Conservation (phyloP, 2,888 invertebrate genomes). For the Aphelenchoides bicaudatus region DNA sequence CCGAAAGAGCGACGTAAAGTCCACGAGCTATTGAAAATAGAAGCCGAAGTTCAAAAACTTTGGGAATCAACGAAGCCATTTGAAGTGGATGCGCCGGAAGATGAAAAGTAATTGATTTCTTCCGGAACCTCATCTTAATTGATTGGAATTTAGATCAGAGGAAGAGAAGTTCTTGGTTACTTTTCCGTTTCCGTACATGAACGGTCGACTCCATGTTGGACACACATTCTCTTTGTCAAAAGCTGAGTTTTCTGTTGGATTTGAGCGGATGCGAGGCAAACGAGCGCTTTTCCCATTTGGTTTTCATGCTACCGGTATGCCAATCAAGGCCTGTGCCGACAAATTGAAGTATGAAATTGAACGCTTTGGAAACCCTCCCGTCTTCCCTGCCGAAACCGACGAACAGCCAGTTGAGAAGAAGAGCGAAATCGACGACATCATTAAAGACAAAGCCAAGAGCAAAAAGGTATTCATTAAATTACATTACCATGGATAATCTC, state of each 20-base stretch:
- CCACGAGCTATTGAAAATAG: slow-evolving; percentile 83
- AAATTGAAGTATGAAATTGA: slow-evolving; percentile 90
- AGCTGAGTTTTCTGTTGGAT: slow-evolving; percentile 92
- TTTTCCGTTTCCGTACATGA: slow-evolving; percentile 74
- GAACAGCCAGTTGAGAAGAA: slow-evolving; percentile 63
- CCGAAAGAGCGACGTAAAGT: slow-evolving; percentile 93
- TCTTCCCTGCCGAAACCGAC: slow-evolving; percentile 59
- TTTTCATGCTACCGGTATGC: slow-evolving; percentile 99
- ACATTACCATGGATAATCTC: neutral
- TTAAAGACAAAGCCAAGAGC: slow-evolving; percentile 83
- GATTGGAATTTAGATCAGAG: slow-evolving; percentile 6
- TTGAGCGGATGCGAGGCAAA: slow-evolving; percentile 85
- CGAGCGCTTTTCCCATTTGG: slow-evolving; percentile 91
- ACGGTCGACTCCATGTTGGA: slow-evolving; percentile 92
- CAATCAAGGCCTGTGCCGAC: slow-evolving; percentile 91
- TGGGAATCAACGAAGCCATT: slow-evolving; percentile 80
- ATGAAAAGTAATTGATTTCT: slow-evolving; percentile 31
- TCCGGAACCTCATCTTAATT: neutral
- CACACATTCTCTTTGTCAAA: slow-evolving; percentile 95
- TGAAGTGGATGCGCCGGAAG: slow-evolving; percentile 76
- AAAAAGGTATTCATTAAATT: slow-evolving; percentile 67
- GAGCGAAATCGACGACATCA: slow-evolving; percentile 62
- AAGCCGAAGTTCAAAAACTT: slow-evolving; percentile 76
- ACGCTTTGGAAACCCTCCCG: slow-evolving; percentile 83
- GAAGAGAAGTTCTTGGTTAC: slow-evolving; percentile 22